Evolutionary conservation across 2,113 vertebrate species (phyloP).

Genomic region (Zosterops borbonicus): DNA sequence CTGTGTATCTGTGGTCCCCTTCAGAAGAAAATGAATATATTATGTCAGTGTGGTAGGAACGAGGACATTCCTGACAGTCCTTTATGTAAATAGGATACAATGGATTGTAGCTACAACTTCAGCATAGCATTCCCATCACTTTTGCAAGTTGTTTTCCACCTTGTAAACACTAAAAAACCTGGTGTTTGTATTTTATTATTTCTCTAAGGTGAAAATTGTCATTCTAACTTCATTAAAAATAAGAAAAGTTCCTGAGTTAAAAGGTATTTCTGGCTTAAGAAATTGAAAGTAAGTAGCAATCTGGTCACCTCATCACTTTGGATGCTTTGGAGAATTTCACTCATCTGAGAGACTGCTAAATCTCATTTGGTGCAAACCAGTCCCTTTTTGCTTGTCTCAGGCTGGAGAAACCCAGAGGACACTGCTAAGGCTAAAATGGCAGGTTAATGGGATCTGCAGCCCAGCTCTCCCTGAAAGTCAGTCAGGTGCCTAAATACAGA

Average conservation of each 20-base stretch:
- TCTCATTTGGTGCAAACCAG: background rate
- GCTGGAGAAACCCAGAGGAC: background rate
- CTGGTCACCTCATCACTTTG: background rate
- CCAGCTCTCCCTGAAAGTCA: background rate
- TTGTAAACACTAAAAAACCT: background rate
- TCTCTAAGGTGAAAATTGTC: background rate
- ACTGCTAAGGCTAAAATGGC: background rate
- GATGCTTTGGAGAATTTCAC: background rate
- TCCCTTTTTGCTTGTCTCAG: background rate
- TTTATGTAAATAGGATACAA: background rate
- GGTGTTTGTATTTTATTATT: background rate
- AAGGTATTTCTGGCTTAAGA: background rate
- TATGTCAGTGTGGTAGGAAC: background rate
- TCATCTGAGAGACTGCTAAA: background rate
- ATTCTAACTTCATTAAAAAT: fast-evolving
- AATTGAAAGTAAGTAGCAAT: background rate
- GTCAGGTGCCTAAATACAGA: background rate
- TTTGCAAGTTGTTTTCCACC: background rate
- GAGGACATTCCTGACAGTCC: background rate
- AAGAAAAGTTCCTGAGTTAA: background rate
- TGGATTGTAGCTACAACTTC: background rate
- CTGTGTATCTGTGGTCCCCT: background rate
- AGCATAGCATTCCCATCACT: background rate
- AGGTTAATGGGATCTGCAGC: background rate
- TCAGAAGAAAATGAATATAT: background rate